phyloP scores from a whole-genome alignment of 2,113 vertebrate species.

The Athene noctua region DNA sequence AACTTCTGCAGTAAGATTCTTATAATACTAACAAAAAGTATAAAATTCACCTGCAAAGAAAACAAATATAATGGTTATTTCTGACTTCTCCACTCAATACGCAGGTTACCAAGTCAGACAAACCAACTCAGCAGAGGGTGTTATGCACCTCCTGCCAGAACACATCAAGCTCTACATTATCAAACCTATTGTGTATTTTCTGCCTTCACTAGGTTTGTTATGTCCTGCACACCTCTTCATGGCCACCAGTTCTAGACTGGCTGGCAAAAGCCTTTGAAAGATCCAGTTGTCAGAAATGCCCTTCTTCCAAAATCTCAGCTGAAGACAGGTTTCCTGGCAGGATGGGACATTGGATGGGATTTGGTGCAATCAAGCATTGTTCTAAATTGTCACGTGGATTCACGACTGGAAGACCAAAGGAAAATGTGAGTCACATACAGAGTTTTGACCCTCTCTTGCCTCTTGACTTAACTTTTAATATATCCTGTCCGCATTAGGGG shows the following conservation, averaged over 20 bases:
- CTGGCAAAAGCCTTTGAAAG: not conserved
- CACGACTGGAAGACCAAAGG: not conserved
- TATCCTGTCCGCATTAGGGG: not conserved
- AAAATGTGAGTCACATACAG: not conserved
- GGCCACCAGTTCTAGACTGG: not conserved
- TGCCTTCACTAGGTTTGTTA: not conserved
- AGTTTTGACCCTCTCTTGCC: not conserved
- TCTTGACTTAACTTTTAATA: not conserved
- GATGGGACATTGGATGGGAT: not conserved
- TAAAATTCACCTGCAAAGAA: conserved; percentile 75
- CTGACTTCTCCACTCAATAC: not conserved
- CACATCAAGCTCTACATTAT: not conserved
- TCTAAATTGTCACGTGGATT: not conserved
- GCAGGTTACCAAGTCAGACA: not conserved
- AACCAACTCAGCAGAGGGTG: not conserved
- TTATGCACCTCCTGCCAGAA: not conserved
- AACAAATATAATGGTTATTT: not conserved
- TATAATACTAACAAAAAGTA: conserved; percentile 79
- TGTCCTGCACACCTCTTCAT: fast-evolving
- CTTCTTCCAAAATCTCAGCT: not conserved
- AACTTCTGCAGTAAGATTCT: conserved; percentile 80
- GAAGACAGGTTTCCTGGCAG: not conserved
- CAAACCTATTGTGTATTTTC: not conserved
- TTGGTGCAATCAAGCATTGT: not conserved
- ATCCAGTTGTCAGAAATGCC: not conserved